phyloP scores from a whole-genome alignment of 2,888 invertebrate species.

The Cybosia mesomella region DNA sequence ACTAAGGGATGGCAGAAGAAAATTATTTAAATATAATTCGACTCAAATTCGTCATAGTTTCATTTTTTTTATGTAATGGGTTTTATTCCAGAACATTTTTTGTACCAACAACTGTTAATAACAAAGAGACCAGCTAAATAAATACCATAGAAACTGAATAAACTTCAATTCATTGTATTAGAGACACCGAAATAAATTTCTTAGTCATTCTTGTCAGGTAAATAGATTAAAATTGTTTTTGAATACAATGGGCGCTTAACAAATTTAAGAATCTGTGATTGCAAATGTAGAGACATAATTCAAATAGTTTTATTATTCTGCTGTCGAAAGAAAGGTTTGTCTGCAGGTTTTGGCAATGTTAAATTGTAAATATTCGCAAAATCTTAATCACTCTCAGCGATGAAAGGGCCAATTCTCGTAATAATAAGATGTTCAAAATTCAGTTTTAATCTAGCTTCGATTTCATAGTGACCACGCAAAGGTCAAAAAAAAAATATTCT shows the following conservation, averaged over 20 bases:
- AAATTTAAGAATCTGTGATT: neutral
- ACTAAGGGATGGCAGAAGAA: no score
- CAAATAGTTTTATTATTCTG: neutral
- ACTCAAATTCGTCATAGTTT: neutral
- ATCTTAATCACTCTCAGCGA: neutral
- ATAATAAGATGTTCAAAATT: no score
- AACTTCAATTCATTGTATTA: conserved; percentile 1
- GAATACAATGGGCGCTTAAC: conserved; percentile 17
- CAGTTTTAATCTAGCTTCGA: no score
- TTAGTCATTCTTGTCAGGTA: conserved; percentile 8
- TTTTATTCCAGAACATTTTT: neutral
- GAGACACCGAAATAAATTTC: neutral
- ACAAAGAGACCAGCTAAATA: neutral
- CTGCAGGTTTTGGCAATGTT: neutral
- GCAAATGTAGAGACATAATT: neutral
- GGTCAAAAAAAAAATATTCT: no score
- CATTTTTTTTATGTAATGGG: neutral
- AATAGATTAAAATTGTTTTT: conserved; percentile 18
- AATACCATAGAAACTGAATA: neutral
- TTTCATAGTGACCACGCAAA: no score
- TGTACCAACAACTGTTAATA: neutral
- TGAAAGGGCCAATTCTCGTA: neutral
- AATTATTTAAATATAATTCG: neutral
- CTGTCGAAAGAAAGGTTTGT: neutral
- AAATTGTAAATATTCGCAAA: neutral